A percentile compares a stretch with the other conserved stretches of the same genome.
These are phyloP conservation scores for Hemaris fuciformis DNA, from an alignment of 2,888 invertebrate genomes.

Conservation along the genomic window DNA sequence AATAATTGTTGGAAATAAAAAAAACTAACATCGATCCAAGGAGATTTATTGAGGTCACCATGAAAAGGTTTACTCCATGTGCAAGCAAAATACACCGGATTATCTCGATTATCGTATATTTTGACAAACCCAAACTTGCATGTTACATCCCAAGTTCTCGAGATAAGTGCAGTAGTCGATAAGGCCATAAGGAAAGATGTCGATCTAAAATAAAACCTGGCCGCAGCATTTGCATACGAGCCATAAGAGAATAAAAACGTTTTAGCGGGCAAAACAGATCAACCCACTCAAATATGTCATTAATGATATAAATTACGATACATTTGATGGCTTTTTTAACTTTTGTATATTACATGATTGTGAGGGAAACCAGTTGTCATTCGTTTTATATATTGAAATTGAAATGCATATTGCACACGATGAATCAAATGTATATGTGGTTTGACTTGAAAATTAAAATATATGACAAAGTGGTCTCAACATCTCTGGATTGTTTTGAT, in stretches of 20 bases:
- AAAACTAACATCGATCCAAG: not conserved
- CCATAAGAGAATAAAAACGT: not conserved
- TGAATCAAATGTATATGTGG: too few species aligned
- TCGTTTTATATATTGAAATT: conserved; percentile 14
- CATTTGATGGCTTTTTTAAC: not conserved
- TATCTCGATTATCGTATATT: not conserved
- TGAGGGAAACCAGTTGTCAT: conserved; percentile 3
- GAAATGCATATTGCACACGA: not conserved
- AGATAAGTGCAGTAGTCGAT: not conserved
- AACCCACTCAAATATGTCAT: not conserved
- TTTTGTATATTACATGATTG: not conserved
- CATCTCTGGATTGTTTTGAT: not conserved
- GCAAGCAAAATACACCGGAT: not conserved
- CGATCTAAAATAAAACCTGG: not conserved
- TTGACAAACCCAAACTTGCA: not conserved
- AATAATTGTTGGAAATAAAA: conserved; percentile 21
- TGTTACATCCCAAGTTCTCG: not conserved
- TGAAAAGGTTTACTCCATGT: not conserved
- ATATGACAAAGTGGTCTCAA: not conserved
- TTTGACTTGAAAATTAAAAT: not conserved
- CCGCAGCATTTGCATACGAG: not conserved
- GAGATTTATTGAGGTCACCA: conserved; percentile 8
- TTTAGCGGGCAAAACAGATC: not conserved
- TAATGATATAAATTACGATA: not conserved
- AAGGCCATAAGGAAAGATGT: not conserved